phyloP scores from a whole-genome alignment of 2,113 vertebrate genomes.

The Hippopotamus amphibius region DNA sequence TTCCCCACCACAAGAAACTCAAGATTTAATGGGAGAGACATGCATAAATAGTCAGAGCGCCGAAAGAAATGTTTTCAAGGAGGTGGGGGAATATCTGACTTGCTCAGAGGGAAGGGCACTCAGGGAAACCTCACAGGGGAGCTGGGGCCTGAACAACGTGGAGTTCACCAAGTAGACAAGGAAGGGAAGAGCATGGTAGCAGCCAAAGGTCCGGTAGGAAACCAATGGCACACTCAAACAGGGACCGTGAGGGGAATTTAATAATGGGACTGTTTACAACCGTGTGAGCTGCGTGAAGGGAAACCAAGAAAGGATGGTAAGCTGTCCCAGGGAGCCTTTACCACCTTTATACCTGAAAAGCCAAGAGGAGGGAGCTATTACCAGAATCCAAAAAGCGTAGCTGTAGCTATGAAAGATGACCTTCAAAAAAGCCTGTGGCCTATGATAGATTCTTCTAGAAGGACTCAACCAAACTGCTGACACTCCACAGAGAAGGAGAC shows the following conservation, averaged over 20 bases:
- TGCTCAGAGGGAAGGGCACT: background rate
- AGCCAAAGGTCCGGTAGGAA: background rate
- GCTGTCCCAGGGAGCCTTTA: background rate
- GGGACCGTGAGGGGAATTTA: background rate
- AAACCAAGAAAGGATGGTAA: conserved; percentile 9
- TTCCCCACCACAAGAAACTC: background rate
- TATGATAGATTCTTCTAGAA: background rate
- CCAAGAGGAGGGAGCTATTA: background rate
- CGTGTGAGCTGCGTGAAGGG: background rate
- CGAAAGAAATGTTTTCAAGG: conserved; percentile 24
- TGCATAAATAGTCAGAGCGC: background rate
- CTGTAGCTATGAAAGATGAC: background rate
- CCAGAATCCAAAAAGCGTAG: background rate
- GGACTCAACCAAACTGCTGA: background rate
- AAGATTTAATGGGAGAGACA: conserved; percentile 15
- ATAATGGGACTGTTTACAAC: background rate
- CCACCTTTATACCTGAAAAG: background rate
- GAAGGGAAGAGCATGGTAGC: background rate
- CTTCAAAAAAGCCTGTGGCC: background rate
- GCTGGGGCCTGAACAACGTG: background rate
- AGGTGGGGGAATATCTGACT: background rate
- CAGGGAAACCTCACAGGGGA: background rate
- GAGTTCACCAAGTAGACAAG: background rate
- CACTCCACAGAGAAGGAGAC: background rate
- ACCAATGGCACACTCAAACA: background rate